These are phyloP conservation scores for Drosophila pseudotalamancana DNA, from an alignment of 2,888 invertebrate genomes.

Conservation along the genomic window DNA sequence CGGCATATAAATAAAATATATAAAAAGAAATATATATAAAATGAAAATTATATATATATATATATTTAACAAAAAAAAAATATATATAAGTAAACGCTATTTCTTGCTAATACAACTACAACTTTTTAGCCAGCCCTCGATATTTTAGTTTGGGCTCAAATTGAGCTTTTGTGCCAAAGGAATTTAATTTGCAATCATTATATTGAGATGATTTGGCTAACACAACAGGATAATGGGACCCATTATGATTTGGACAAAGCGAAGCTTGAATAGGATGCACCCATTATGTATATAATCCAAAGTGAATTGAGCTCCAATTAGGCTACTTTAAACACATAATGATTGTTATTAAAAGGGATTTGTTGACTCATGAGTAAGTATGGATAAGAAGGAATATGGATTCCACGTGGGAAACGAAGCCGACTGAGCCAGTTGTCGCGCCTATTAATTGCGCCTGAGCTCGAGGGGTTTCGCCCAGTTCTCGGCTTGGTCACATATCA, in stretches of 20 bases:
- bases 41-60: too few species aligned
- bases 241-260: conserved; percentile 38
- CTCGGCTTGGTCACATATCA: conserved; percentile 66
- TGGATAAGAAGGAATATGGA: conserved; percentile 18
- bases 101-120: too few species aligned
- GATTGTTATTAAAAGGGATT: conserved; percentile 53
- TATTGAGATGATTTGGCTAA: conserved; percentile 43
- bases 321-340: conserved; percentile 50
- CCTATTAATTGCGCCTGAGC: conserved; percentile 62
- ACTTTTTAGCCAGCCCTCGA: conserved; percentile 9
- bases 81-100: too few species aligned
- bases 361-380: conserved; percentile 28
- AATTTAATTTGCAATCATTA: conserved; percentile 57
- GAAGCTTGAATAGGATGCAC: conserved; percentile 8
- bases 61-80: too few species aligned
- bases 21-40: neutral
- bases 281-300: conserved; percentile 26
- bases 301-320: conserved; percentile 67
- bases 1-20: too few species aligned
- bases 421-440: conserved; percentile 48
- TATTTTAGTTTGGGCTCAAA: neutral
- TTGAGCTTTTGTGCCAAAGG: conserved; percentile 15
- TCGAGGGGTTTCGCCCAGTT: conserved; percentile 32
- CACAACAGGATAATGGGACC: conserved; percentile 59
- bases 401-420: conserved; percentile 61